Conservation (phyloP, 2,888 invertebrate genomes). For the Gryllus longicercus region DNA sequence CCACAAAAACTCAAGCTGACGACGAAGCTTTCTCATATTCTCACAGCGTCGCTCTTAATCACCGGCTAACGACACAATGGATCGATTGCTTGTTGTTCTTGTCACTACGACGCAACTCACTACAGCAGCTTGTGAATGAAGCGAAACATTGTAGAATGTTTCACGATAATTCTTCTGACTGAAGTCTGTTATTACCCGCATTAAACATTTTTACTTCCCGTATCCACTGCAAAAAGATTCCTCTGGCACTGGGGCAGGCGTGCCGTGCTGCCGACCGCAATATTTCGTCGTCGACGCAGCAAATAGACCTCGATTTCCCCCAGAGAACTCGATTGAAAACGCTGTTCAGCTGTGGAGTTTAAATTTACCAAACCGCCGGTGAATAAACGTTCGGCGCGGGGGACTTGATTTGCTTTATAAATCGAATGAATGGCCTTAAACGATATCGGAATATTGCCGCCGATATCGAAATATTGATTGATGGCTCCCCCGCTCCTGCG, state of each 20-base stretch:
- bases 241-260: not conserved
- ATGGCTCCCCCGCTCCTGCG: not conserved
- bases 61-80: too few species aligned
- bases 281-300: not conserved
- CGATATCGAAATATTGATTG: conserved; percentile 17
- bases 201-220: not conserved
- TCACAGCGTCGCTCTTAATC: too few species aligned
- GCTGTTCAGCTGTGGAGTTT: not conserved
- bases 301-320: conserved; percentile 17
- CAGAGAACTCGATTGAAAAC: not conserved
- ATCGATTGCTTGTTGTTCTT: too few species aligned
- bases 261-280: not conserved
- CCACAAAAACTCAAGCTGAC: too few species aligned
- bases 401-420: not conserved
- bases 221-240: not conserved
- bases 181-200: too few species aligned
- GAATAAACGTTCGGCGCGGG: not conserved
- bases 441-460: conserved; percentile 1
- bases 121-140: too few species aligned
- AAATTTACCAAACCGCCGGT: not conserved
- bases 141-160: too few species aligned
- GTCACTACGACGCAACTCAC: too few species aligned
- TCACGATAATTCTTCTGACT: too few species aligned
- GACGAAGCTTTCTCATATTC: too few species aligned
- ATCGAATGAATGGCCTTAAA: not conserved